Conservation (phyloP, 2,113 vertebrate genomes). For the Aspiorhynchus laticeps region DNA sequence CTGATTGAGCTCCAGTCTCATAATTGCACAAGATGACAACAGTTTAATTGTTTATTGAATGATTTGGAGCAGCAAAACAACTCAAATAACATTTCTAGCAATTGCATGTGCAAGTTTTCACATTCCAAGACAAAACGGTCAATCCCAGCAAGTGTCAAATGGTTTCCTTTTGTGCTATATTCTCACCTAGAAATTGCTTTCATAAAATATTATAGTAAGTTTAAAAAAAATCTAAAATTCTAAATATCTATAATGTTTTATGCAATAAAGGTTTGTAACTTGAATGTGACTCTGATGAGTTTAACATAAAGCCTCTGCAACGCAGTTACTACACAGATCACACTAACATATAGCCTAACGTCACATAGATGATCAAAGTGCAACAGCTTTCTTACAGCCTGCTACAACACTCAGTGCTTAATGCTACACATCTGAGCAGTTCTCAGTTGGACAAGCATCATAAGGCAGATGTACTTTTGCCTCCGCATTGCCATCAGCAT, state of each 20-base stretch:
- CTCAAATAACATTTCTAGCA: not conserved
- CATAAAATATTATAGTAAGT: not conserved
- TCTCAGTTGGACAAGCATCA: not conserved
- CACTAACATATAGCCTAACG: not conserved
- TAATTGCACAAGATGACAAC: slow-evolving; percentile 13
- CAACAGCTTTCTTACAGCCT: not conserved
- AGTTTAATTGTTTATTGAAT: slow-evolving; percentile 24
- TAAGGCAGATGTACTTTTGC: not conserved
- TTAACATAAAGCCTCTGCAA: slow-evolving; percentile 3
- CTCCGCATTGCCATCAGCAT: not conserved
- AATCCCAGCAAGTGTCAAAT: not conserved
- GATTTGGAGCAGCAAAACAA: slow-evolving; percentile 1
- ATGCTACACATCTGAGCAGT: not conserved
- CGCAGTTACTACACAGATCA: not conserved
- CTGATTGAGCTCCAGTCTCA: slow-evolving; percentile 28
- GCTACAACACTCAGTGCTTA: not conserved
- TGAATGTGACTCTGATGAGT: not conserved
- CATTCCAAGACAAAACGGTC: not conserved
- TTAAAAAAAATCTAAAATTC: not conserved
- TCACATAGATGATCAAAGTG: not conserved
- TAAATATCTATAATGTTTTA: not conserved
- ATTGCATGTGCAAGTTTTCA: not conserved
- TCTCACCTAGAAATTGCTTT: not conserved
- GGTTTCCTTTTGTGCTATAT: not conserved
- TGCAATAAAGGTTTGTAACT: not conserved